Evolutionary conservation across 2,888 invertebrate genomes (phyloP).

Genomic region (Hirudinaria manillensis): DNA sequence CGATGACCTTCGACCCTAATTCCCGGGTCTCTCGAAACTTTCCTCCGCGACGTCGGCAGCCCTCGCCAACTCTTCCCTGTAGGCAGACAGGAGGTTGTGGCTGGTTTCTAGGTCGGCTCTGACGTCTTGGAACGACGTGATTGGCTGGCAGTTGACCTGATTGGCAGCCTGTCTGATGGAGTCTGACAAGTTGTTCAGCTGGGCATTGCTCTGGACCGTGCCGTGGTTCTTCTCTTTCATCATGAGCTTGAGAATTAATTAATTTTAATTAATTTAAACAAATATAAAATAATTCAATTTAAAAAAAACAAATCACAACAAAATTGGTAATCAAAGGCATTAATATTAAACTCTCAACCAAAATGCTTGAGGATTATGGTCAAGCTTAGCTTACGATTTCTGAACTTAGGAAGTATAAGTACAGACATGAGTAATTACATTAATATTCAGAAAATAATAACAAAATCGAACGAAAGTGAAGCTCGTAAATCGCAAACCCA

Average conservation of each 20-base stretch:
- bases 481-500: conserved; percentile 48
- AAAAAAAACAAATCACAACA: no score
- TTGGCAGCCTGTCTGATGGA: conserved; percentile 57
- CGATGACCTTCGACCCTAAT: no score
- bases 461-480: background rate
- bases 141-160: conserved; percentile 57
- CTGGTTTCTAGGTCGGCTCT: conserved; percentile 58
- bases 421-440: no score
- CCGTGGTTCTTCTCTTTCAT: conserved; percentile 42
- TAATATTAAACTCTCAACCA: no score
- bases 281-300: no score
- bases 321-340: no score
- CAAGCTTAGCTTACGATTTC: no score
- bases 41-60: no score
- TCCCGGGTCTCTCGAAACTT: no score
- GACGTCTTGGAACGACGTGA: conserved; percentile 56
- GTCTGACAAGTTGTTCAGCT: conserved; percentile 48
- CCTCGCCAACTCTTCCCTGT: conserved; percentile 57
- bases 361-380: no score
- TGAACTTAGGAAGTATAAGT: no score
- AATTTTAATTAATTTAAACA: background rate
- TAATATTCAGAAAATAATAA: no score
- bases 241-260: conserved; percentile 45
- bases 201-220: conserved; percentile 39
- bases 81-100: conserved; percentile 58